Conservation (phyloP, 2,113 vertebrate species). For the Mirounga angustirostris region DNA sequence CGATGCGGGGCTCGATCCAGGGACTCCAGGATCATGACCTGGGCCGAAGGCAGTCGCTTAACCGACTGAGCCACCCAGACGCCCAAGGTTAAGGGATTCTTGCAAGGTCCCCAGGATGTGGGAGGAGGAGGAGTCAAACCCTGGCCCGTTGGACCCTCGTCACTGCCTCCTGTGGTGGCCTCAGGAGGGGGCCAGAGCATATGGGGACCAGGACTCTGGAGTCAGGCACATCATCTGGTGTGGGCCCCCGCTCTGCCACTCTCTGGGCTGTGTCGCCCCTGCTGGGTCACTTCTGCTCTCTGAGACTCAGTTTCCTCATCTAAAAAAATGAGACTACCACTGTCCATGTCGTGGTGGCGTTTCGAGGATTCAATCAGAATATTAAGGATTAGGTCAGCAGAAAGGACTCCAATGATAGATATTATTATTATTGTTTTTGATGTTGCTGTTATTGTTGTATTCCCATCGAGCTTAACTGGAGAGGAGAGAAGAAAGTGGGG, state of each 20-base stretch:
- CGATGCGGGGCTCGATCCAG: no score
- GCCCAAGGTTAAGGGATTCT: not conserved
- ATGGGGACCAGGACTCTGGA: not conserved
- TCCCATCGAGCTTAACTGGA: not conserved
- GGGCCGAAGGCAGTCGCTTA: no score
- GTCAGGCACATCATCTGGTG: not conserved
- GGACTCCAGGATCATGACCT: no score
- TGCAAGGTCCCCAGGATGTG: no score
- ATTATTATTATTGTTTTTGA: not conserved
- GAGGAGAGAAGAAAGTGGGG: not conserved
- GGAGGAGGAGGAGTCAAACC: not conserved
- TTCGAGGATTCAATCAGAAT: not conserved
- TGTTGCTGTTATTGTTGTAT: rapidly evolving
- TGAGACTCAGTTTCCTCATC: not conserved
- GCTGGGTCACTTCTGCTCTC: not conserved
- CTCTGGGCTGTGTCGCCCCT: not conserved
- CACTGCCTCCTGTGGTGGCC: not conserved
- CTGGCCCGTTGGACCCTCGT: not conserved
- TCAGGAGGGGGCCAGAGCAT: not conserved
- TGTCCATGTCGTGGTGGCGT: rapidly evolving
- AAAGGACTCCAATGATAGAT: not conserved
- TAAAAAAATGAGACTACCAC: not conserved
- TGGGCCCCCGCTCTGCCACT: not conserved
- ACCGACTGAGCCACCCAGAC: no score
- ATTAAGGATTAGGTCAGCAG: not conserved